Base-by-base conservation (phyloP, 2,888 invertebrate species). In the Criorhina ranunculi region DNA sequence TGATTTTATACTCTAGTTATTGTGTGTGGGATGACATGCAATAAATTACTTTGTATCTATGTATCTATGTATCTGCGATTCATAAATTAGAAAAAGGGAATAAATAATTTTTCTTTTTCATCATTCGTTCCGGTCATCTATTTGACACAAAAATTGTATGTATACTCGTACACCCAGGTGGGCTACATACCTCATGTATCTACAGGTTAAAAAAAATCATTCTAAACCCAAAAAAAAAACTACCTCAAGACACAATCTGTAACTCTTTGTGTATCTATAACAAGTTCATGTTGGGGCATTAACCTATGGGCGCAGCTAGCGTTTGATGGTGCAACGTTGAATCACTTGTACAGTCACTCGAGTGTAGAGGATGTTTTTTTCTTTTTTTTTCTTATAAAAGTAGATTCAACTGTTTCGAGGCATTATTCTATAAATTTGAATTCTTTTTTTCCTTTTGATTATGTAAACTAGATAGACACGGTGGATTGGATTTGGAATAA, bases 281-380 rank as follows among this genome's bases (percentile, higher is more conserved):
- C 66, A 76, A 76, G 76, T 76, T 66, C 76, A 76, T 7, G n/a
- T 40, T 40, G 49, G 66, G 59, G 31, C 76, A 51, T 51, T 67
- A 40, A 76, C 76, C 76, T 40, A 42, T 37, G 33, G 59, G 51
- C 37, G 53, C 62, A 55, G 44, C 69, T 15, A 33, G 24, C 42
- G 8, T n/a, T 60, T 29, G 42, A 40, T 53, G 40, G 67, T 67
- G 53, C 46, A 70, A 59, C 70, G 40, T 57, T 12, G 33, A 66
- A 66, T 24, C 46, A 46, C 57, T 57, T 53, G 42, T 46, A 46
- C 57, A 59, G 44, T 57, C 70, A 37, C 15, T 24, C 62, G 46
- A 46, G 35, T 49, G 46, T 31, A 29, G 5, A 40, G 40, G 60
- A 42, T 46, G n/a, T n/a, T n/a, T n/a, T n/a, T n/a, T n/a, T n/a